These are phyloP conservation scores for Calameuta filiformis DNA, from an alignment of 2,888 invertebrate genomes.

Conservation along the genomic window DNA sequence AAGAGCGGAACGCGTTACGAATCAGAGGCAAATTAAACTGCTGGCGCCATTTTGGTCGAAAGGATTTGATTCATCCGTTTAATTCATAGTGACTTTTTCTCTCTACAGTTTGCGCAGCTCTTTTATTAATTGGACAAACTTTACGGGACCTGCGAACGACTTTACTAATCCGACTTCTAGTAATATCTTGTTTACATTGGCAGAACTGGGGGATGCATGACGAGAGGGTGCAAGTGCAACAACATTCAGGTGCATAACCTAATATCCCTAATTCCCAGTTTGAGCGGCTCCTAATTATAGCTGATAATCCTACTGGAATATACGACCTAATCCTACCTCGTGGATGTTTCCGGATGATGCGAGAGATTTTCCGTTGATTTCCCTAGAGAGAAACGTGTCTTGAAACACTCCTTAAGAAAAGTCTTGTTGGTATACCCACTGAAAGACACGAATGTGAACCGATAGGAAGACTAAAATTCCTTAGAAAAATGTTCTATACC, in stretches of 20 bases:
- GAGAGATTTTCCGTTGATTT: background rate
- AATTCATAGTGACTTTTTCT: background rate
- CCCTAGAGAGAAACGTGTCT: background rate
- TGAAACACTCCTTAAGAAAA: background rate
- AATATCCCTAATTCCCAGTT: constrained; percentile 29
- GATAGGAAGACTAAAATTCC: background rate
- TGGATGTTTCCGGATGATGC: background rate
- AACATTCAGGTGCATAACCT: constrained; percentile 53
- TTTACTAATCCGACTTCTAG: constrained; percentile 38
- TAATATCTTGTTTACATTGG: constrained; percentile 46
- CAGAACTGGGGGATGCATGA: constrained; percentile 29
- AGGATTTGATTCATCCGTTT: background rate
- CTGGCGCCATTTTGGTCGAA: background rate
- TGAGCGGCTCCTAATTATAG: constrained; percentile 36
- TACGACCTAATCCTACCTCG: constrained; percentile 9
- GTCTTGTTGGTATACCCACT: background rate
- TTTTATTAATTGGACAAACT: constrained; percentile 21
- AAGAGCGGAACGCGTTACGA: background rate
- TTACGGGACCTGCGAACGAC: constrained; percentile 9
- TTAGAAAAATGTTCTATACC: background rate
- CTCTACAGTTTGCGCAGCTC: constrained; percentile 25
- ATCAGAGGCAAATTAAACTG: background rate
- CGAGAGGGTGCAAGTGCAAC: constrained; percentile 45
- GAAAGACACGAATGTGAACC: background rate
- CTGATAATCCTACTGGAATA: constrained; percentile 36